These are phyloP conservation scores for Temnothorax curvispinosus DNA, from an alignment of 1,140 invertebrate genomes.

Conservation along the genomic window DNA sequence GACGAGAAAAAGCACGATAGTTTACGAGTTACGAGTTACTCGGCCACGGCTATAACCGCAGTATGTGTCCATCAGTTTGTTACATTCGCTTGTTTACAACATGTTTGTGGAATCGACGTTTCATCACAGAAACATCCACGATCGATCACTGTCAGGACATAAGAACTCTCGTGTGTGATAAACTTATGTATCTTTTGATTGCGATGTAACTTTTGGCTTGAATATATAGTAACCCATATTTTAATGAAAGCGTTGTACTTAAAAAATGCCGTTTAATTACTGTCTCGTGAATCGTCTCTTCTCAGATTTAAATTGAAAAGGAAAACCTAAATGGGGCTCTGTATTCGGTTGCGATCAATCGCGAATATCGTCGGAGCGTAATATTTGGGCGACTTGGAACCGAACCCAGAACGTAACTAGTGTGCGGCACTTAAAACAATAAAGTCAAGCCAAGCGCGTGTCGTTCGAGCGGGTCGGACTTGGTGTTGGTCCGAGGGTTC, in stretches of 20 bases:
- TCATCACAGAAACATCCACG: conserved; percentile 72
- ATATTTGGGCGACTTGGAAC: neutral
- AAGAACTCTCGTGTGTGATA: neutral
- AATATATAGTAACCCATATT: neutral
- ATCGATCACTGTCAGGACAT: neutral
- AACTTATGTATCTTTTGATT: neutral
- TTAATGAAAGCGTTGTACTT: neutral
- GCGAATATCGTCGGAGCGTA: conserved; percentile 33
- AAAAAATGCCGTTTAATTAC: neutral
- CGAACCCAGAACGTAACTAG: conserved; percentile 45
- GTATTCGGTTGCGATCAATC: conserved; percentile 4
- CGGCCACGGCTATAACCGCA: conserved; percentile 72
- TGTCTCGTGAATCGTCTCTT: neutral
- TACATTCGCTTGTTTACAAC: conserved; percentile 77
- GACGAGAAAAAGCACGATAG: conserved; percentile 65
- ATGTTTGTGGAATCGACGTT: conserved; percentile 68
- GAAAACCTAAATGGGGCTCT: neutral
- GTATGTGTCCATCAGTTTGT: conserved; percentile 70
- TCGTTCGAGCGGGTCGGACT: conserved; percentile 15
- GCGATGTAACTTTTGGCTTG: neutral
- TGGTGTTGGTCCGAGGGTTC: neutral
- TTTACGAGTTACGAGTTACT: conserved; percentile 61
- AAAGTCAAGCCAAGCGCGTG: conserved; percentile 31
- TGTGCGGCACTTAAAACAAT: conserved; percentile 28
- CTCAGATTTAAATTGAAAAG: neutral